A percentile compares a stretch with the other conserved stretches of the same genome.
These are phyloP conservation scores for Apis florea DNA, from an alignment of 1,140 invertebrate genomes.

Conservation along the genomic window DNA sequence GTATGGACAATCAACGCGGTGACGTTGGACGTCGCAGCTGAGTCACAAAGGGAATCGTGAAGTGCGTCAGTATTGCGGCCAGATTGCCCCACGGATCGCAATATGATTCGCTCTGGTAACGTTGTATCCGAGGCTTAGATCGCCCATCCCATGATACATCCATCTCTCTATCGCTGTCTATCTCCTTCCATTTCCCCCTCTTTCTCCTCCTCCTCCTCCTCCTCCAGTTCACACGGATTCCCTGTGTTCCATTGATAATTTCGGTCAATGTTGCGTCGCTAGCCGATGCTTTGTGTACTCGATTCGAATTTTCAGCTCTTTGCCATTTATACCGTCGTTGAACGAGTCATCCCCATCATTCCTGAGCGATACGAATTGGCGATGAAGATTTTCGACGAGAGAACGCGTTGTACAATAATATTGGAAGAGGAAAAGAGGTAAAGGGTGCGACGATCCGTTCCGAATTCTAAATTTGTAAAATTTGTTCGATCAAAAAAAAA, in stretches of 20 bases:
- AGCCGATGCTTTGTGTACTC: no score
- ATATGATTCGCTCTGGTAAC: slow-evolving; percentile 32
- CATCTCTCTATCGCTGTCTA: neutral
- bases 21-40: slow-evolving; percentile 38
- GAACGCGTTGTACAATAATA: no score
- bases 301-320: no score
- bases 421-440: no score
- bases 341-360: no score
- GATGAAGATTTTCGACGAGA: no score
- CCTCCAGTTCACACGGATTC: neutral
- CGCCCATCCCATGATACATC: neutral
- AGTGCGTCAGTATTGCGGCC: slow-evolving; percentile 55
- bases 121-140: slow-evolving; percentile 4
- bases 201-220: neutral
- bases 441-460: no score
- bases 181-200: no score
- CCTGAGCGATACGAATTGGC: no score
- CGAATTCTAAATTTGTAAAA: no score
- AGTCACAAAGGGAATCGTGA: slow-evolving; percentile 68
- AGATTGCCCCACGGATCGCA: slow-evolving; percentile 36
- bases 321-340: no score
- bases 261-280: neutral
- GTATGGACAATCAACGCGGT: slow-evolving; percentile 53
- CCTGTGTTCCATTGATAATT: neutral
- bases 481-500: no score